Evolutionary conservation across 35 echinoderm and acorn worm genomes (phyloP), one percentile per base, ranked within the genome.

Genomic region (Diadema setosum): DNA sequence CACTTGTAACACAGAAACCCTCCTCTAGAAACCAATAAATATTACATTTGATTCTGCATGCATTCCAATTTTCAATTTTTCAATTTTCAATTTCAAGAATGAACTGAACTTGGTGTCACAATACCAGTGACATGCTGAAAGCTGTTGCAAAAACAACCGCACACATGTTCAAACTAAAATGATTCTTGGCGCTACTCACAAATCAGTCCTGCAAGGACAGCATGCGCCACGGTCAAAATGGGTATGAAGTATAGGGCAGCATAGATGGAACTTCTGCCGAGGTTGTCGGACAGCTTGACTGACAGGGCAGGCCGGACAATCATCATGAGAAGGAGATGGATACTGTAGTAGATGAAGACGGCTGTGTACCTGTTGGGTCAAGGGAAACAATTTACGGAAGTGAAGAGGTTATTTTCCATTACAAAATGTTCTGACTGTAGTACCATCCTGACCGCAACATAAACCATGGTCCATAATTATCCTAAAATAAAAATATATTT

Each of bases 241-340:
- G 96, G 96, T 14, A 95, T 81, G 84, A 99, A 99, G 48, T 99
- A 99, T 65, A 99, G 92, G 33, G 96, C 96, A 76, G 96, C 93
- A 90, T 99, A 99, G 4, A 99, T 87, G 25, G 96, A 99, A 59
- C 87, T 90, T 29, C 89, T 83, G 27, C 96, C 96, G 14, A 88
- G 89, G 30, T 94, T 99, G 69, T 89, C 88, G 60, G 93, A 94
- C 20, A 99, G 56, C 81, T 99, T 99, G 29, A 91, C 75, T 0
- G 96, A 94, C 49, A 99, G 69, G 4, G 88, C 26, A 8, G 96
- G 96, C 87, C 96, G 80, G 18, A 99, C 80, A 32, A 99, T 27
- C 93, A 99, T 94, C 96, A 99, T 99, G 43, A 94, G 75, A 5
- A 94, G 61, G 35, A 94, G 74, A 56, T 94, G 74, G 48, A 95